Evolutionary conservation across 2,113 vertebrate species (phyloP).

Genomic region (Abramis brama): DNA sequence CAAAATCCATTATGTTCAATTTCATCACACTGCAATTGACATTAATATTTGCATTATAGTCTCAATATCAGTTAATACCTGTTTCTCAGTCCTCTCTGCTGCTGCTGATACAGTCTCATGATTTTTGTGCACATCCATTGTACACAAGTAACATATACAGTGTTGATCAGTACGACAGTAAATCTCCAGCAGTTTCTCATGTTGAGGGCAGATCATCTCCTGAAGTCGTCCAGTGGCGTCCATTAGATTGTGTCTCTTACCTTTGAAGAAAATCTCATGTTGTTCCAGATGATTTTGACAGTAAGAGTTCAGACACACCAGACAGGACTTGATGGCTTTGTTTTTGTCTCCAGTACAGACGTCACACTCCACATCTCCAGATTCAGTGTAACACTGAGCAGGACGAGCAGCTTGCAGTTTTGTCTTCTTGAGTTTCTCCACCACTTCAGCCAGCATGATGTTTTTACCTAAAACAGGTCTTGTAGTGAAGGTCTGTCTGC

Average conservation of each 20-base stretch:
- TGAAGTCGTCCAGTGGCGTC: constrained; percentile 7
- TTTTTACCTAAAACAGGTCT: too few species aligned
- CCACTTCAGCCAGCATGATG: too few species aligned
- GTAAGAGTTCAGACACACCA: too few species aligned
- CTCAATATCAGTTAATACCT: background rate
- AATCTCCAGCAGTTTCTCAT: background rate
- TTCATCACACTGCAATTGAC: too few species aligned
- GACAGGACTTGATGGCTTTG: too few species aligned
- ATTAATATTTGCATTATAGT: background rate
- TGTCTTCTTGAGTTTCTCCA: too few species aligned
- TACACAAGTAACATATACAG: background rate
- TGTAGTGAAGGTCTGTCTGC: too few species aligned
- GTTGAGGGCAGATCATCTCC: constrained; percentile 22
- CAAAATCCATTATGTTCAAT: too few species aligned
- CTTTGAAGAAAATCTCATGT: background rate
- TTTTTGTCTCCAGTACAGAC: too few species aligned
- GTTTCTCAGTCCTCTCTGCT: background rate
- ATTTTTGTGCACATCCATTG: background rate
- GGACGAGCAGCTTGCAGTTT: too few species aligned
- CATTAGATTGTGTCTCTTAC: background rate
- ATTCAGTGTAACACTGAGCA: too few species aligned
- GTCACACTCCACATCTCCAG: too few species aligned
- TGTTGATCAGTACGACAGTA: background rate
- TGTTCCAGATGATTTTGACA: constrained; percentile 1
- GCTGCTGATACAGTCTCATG: background rate